Base-by-base conservation (phyloP, 2,113 vertebrate genomes). In the Centropus bengalensis region DNA sequence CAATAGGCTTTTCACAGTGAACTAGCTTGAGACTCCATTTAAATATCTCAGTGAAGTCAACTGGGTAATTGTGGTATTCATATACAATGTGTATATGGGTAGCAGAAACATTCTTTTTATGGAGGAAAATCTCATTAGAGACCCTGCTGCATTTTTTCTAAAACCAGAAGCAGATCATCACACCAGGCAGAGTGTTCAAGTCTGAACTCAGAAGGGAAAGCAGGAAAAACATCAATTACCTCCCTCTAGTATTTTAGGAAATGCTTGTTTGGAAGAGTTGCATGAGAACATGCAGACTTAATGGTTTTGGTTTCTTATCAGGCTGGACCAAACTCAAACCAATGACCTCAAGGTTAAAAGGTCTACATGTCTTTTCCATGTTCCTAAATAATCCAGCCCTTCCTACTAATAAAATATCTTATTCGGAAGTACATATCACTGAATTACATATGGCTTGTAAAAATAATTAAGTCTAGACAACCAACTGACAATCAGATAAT, bases 211-310 rank as follows among this genome's bases (percentile, higher is more conserved):
- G 82, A 93, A 80, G 8, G 8, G 5, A 94, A 89, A 80, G 45
- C 58, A 88, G 63, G 63, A 95, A 85, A 94, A 89, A 92, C 71
- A 86, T 38, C 55, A 75, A 15, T 92, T 38, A 89, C 66, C 74
- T 94, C 74, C 62, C 9, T 64, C 54, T 90, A 70, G 93, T 55
- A 59, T 22, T 90, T 86, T 78, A 92, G 90, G 92, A 96, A 95
- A 94, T 70, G 54, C 33, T 93, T 95, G 86, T 90, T 96, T 94
- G 80, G 68, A 94, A 92, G 86, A 36, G 23, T 88, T 90, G 79
- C 64, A 92, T 93, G 88, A 96, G 91, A 94, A 95, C 26, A 40
- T 52, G 83, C 60, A 60, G 68, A 70, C 33, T 55, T 82, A 81
- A 67, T 77, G 42, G 0, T 82, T 94, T 89, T 67, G 32, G 68